Evolutionary conservation across 2,888 invertebrate species (phyloP), one percentile per base, ranked within the genome.

Genomic region (Pandemis heparana): DNA sequence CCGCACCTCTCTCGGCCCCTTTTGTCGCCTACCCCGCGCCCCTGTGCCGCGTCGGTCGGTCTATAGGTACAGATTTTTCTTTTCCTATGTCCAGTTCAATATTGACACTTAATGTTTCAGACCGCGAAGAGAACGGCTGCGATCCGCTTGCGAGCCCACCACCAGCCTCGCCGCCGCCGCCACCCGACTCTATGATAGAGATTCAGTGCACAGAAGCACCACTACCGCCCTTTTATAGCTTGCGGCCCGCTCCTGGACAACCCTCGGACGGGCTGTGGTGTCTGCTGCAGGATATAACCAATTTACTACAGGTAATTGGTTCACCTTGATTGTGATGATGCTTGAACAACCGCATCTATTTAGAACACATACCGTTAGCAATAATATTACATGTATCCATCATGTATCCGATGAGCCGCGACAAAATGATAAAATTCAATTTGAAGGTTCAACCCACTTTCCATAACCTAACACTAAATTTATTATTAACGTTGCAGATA

Each of bases 131-230:
- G 78, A 82, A 89, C 4, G 96, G 96, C 9, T 96, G 95, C 83
- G 95, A 96, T 84, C 94, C 96, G 1, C 85, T 96, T 56, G 92
- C 92, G 12, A 95, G 95, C 53, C 95, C 95, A 0, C 96, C 96
- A 0, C 90, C 94, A 0, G 89, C 92, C 0, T 95, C 95, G 0
- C 93, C 95, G 0, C 95, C 95, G 48, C 94, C 95, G 0, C 89
- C 91, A 0, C 90, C 94, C 0, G 93, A 93, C 78, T 79, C 90
- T 7, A 91, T 96, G 82, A 95, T 97, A 76, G 97, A 97, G 87
- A 96, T 98, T 85, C 98, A 98, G 89, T 96, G 97, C 86, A 96
- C 97, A 77, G 97, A 97, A 83, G 95, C 95, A 67, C 96, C 97
- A 38, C 93, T 98, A 74, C 98, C 98, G 12, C 97, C 97, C 69